phyloP scores from a whole-genome alignment of 2,113 vertebrate genomes.

The Mugil cephalus region DNA sequence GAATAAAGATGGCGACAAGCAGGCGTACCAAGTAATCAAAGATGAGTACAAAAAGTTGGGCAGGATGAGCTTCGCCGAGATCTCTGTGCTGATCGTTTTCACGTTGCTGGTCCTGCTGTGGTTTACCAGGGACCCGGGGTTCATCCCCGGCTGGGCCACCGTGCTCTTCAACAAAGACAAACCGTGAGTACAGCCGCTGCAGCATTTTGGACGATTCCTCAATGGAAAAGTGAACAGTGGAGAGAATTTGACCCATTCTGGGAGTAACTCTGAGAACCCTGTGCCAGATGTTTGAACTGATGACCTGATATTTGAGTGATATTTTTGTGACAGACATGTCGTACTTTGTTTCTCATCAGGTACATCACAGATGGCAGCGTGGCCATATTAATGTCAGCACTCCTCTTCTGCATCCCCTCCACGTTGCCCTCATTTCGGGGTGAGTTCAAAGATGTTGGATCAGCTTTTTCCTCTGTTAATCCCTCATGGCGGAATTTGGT shows the following conservation, averaged over 20 bases:
- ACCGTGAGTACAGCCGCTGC: constrained; percentile 78
- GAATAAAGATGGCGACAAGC: constrained; percentile 47
- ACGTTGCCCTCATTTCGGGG: constrained; percentile 51
- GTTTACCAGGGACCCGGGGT: constrained; percentile 93
- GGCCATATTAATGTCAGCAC: constrained; percentile 84
- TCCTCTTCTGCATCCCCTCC: constrained; percentile 89
- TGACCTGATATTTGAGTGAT: neutral
- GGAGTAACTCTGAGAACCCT: no score
- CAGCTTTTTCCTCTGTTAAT: no score
- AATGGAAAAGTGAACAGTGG: no score
- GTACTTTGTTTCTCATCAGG: constrained; percentile 79
- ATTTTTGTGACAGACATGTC: no score
- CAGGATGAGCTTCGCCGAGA: constrained; percentile 87
- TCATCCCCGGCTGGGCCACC: constrained; percentile 89
- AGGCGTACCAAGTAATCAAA: constrained; percentile 83
- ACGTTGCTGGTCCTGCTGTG: constrained; percentile 88
- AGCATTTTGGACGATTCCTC: no score
- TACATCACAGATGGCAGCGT: constrained; percentile 89
- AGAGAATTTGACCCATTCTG: no score
- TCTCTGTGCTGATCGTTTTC: constrained; percentile 83
- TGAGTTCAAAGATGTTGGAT: constrained; percentile 32
- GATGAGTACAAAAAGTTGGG: constrained; percentile 85
- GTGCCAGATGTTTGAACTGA: neutral
- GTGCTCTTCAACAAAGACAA: constrained; percentile 77
- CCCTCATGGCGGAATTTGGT: no score